Conservation (phyloP, 2,797 vertebrate genomes). For the Falco berigora region DNA sequence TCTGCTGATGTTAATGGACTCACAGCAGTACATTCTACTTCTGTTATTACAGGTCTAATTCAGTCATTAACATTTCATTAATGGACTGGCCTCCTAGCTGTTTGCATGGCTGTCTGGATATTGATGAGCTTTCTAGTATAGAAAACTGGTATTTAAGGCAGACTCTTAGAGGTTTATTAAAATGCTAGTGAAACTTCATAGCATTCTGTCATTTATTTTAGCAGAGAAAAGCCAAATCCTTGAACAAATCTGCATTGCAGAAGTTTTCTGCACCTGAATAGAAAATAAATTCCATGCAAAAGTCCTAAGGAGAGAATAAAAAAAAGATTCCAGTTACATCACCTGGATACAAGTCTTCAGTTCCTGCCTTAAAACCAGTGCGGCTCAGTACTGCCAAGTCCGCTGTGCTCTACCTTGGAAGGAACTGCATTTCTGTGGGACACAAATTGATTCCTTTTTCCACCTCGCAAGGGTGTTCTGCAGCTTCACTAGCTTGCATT, state of each 20-base stretch:
- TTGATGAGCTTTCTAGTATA: conserved; percentile 81
- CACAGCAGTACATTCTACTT: conserved; percentile 87
- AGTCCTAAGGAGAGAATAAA: not conserved
- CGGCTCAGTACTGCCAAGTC: not conserved
- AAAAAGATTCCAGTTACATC: not conserved
- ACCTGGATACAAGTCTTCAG: not conserved
- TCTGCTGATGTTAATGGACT: conserved; percentile 91
- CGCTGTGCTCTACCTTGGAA: not conserved
- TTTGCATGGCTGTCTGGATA: conserved; percentile 79
- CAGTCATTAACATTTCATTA: conserved; percentile 99
- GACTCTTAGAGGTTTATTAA: conserved; percentile 52
- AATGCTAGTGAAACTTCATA: not conserved
- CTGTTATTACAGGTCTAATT: conserved; percentile 96
- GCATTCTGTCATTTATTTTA: not conserved
- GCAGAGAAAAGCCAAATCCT: conserved; percentile 5
- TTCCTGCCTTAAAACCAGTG: not conserved
- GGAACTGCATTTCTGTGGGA: not conserved
- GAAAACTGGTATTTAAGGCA: conserved; percentile 79
- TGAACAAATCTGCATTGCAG: not conserved
- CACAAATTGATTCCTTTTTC: not conserved
- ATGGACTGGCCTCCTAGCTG: conserved; percentile 87
- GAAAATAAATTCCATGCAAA: not conserved
- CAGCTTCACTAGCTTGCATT: not conserved
- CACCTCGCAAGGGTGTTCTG: not conserved
- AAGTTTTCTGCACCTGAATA: conserved; percentile 3